Percentiles rank a stretch among this genome's conserved stretches.
These are phyloP conservation scores for Bursaphelenchus mucronatus DNA, from an alignment of 1,140 invertebrate species.

Conservation along the genomic window DNA sequence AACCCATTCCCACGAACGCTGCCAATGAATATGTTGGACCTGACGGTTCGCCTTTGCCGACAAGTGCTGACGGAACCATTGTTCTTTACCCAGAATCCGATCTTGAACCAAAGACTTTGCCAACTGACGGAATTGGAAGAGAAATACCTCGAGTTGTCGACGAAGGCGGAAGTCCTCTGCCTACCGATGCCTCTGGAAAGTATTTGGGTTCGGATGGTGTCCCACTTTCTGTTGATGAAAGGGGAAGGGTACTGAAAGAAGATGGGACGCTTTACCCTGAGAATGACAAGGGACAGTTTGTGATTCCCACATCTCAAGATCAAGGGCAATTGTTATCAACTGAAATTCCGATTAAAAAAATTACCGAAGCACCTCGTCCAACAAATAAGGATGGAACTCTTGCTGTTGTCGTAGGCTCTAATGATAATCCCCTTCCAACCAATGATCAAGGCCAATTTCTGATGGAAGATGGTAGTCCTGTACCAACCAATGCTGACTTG, in stretches of 20 bases:
- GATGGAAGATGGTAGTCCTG: slow-evolving; percentile 23
- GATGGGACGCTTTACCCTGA: slow-evolving; percentile 28
- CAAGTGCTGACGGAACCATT: neutral
- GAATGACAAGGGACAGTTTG: slow-evolving; percentile 31
- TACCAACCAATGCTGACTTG: slow-evolving; percentile 25
- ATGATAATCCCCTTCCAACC: slow-evolving; percentile 40
- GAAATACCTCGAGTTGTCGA: slow-evolving; percentile 35
- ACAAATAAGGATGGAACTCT: neutral
- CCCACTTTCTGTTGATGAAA: slow-evolving; percentile 30
- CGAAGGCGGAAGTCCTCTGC: slow-evolving; percentile 41
- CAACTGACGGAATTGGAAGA: slow-evolving; percentile 6
- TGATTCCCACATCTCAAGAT: slow-evolving; percentile 10
- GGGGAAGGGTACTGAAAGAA: slow-evolving; percentile 30
- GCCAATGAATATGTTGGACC: slow-evolving; percentile 9
- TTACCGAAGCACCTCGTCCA: neutral
- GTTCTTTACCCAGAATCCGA: slow-evolving; percentile 19
- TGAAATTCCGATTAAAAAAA: too few relatives aligned
- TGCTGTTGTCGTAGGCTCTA: slow-evolving; percentile 40
- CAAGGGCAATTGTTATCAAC: too few relatives aligned
- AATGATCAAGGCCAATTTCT: slow-evolving; percentile 31
- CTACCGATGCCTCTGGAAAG: slow-evolving; percentile 46
- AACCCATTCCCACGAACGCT: slow-evolving; percentile 5
- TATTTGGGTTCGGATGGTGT: slow-evolving; percentile 31
- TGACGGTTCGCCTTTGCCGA: slow-evolving; percentile 5
- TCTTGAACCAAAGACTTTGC: slow-evolving; percentile 12